phyloP scores from a whole-genome alignment of 1,140 invertebrate genomes.

The Heliconius hermathena region DNA sequence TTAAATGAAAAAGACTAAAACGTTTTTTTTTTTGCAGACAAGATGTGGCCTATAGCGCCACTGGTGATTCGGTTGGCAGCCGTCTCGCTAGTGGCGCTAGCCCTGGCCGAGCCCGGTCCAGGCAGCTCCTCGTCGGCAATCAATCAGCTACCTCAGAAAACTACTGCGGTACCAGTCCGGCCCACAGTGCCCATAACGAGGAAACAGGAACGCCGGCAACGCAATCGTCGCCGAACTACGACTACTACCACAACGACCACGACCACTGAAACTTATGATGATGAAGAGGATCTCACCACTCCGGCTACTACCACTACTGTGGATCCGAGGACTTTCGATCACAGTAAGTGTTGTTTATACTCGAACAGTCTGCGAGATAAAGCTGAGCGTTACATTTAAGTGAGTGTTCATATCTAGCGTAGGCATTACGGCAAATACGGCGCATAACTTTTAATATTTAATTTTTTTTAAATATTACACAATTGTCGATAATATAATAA shows the following conservation, averaged over 20 bases:
- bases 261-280: slow-evolving; percentile 52
- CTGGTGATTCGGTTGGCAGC: slow-evolving; percentile 67
- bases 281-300: slow-evolving; percentile 58
- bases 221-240: slow-evolving; percentile 57
- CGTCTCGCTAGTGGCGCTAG: slow-evolving; percentile 74
- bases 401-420: too few species aligned
- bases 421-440: too few species aligned
- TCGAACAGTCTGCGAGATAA: too few species aligned
- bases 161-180: slow-evolving; percentile 20
- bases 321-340: slow-evolving; percentile 66
- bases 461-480: too few species aligned
- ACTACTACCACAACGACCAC: slow-evolving; percentile 67
- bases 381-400: too few species aligned
- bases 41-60: slow-evolving; percentile 66
- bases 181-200: slow-evolving; percentile 37
- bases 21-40: slow-evolving; percentile 49
- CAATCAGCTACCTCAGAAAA: slow-evolving; percentile 20
- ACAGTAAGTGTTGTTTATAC: slow-evolving; percentile 61
- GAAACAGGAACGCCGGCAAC: slow-evolving; percentile 47
- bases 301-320: slow-evolving; percentile 59
- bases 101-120: slow-evolving; percentile 55
- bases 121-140: slow-evolving; percentile 42
- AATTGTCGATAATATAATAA: too few species aligned
- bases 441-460: too few species aligned
- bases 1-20: background rate